A percentile compares a stretch with the other conserved stretches of the same genome.
phyloP scores from a whole-genome alignment of 2,113 vertebrate genomes.

The Raja brachyura region DNA sequence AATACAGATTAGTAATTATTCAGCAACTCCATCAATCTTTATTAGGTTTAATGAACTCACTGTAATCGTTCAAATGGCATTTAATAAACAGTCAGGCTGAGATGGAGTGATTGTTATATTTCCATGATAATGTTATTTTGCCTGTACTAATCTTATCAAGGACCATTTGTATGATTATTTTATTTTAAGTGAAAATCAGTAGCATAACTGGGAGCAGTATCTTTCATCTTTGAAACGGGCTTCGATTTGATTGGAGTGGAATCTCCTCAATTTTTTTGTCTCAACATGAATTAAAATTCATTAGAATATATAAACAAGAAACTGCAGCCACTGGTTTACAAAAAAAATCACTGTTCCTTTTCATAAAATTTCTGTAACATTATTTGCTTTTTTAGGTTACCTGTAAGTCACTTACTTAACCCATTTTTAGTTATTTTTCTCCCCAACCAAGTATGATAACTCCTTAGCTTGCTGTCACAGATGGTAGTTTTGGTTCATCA shows the following conservation, averaged over 20 bases:
- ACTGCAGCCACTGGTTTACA: too few species aligned
- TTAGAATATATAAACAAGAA: too few species aligned
- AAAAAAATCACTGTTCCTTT: not conserved
- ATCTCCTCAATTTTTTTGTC: not conserved
- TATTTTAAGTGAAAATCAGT: not conserved
- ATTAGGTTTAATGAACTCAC: slow-evolving; percentile 28
- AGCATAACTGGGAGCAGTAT: not conserved
- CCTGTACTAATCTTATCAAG: not conserved
- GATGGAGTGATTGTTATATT: not conserved
- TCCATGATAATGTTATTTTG: not conserved
- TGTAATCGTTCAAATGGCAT: slow-evolving; percentile 8
- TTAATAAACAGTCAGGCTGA: slow-evolving; percentile 26
- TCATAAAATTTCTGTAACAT: not conserved
- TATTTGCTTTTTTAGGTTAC: not conserved
- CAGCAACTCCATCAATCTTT: slow-evolving; percentile 31
- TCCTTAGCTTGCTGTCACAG: not conserved
- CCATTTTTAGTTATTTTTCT: not conserved
- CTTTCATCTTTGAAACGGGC: not conserved
- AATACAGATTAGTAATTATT: slow-evolving; percentile 33
- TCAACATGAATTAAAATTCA: not conserved
- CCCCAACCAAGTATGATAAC: not conserved
- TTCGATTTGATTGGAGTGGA: not conserved
- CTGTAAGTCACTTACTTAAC: not conserved
- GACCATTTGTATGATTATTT: not conserved
- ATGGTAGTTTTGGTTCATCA: not conserved